These are phyloP conservation scores for Paramormyrops hopkinsi DNA, from an alignment of 2,797 vertebrate genomes.

Conservation along the genomic window DNA sequence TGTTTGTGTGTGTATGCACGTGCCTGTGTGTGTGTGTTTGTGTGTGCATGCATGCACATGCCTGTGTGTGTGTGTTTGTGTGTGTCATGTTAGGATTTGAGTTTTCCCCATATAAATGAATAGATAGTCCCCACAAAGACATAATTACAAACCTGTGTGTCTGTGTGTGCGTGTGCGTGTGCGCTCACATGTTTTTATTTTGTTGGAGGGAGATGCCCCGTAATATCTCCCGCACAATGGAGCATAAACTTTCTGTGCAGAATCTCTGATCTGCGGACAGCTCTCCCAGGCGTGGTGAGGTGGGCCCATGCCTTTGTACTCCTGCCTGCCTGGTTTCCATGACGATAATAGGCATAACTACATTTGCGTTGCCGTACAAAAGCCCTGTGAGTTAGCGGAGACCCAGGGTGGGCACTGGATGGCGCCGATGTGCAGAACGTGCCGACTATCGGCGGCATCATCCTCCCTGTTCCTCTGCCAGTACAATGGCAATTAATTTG, in stretches of 20 bases:
- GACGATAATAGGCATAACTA: constrained; percentile 59
- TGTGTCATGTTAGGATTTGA: too few species aligned
- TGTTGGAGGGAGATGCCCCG: constrained; percentile 32
- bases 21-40: too few species aligned
- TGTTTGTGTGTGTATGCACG: too few species aligned
- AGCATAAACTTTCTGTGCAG: constrained; percentile 45
- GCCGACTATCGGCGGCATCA: constrained; percentile 2
- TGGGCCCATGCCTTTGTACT: constrained; percentile 39
- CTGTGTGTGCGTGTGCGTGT: not conserved
- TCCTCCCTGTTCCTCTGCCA: not conserved
- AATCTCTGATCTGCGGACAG: constrained; percentile 38
- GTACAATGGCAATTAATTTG: constrained; percentile 19
- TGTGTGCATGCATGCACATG: too few species aligned
- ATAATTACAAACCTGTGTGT: not conserved
- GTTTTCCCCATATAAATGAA: too few species aligned
- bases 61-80: too few species aligned
- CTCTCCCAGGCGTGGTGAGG: constrained; percentile 24
- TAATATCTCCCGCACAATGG: constrained; percentile 48
- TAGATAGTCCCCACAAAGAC: too few species aligned
- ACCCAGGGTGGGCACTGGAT: constrained; percentile 30
- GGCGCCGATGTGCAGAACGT: constrained; percentile 17
- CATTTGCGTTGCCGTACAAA: constrained; percentile 43
- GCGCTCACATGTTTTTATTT: constrained; percentile 7
- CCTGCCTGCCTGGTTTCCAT: constrained; percentile 59
- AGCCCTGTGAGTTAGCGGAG: constrained; percentile 36